phyloP scores from a whole-genome alignment of 2,797 vertebrate genomes.

The Danionella dracula region DNA sequence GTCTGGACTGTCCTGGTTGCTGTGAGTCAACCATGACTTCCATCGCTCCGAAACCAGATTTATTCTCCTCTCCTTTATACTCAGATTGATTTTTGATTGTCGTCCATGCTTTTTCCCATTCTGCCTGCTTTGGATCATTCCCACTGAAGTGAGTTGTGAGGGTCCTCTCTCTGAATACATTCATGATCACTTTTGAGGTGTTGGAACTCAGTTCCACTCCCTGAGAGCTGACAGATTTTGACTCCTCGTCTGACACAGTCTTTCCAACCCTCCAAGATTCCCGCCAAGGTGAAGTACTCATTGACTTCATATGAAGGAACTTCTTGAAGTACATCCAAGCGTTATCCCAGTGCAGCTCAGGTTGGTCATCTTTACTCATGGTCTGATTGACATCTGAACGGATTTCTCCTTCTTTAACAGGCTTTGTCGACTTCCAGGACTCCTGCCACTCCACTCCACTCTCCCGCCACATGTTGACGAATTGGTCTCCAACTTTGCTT shows the following conservation, averaged over 20 bases:
- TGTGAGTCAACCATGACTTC: background rate
- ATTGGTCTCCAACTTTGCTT: conserved; percentile 10
- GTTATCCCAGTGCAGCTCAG: conserved; percentile 37
- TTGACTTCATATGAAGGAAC: conserved; percentile 24
- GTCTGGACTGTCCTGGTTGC: conserved; percentile 5
- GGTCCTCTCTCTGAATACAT: conserved; percentile 16
- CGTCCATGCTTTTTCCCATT: conserved; percentile 59
- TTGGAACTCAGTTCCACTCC: background rate
- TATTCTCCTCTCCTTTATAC: background rate
- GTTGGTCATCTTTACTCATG: background rate
- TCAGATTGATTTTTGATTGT: conserved; percentile 52
- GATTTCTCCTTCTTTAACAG: conserved; percentile 14
- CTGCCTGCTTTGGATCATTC: conserved; percentile 25
- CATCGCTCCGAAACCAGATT: background rate
- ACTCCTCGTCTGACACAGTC: conserved; percentile 1
- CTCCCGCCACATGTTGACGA: conserved; percentile 31
- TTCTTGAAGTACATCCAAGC: conserved; percentile 54
- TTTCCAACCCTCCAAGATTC: conserved; percentile 51
- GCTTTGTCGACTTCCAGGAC: conserved; percentile 57
- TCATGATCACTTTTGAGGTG: conserved; percentile 27
- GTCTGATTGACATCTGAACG: background rate
- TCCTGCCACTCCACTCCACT: conserved; percentile 53
- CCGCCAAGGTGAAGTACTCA: conserved; percentile 37
- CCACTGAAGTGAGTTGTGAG: conserved; percentile 24
- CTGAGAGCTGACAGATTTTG: conserved; percentile 2